Conservation (phyloP, 1,140 invertebrate species). For the Drosophila rufa region DNA sequence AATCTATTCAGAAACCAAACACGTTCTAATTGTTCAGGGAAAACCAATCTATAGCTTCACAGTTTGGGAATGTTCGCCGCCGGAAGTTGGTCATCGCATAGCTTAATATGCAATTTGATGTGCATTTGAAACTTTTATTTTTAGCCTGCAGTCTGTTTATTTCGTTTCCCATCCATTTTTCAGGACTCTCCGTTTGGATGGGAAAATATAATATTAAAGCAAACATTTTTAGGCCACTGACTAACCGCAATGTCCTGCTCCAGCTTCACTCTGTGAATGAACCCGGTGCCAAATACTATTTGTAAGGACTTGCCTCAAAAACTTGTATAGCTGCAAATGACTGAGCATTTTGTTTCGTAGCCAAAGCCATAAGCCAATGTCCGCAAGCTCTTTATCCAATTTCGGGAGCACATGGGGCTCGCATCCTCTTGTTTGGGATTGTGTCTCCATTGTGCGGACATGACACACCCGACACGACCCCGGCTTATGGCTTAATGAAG, state of each 20-base stretch:
- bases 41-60: conserved; percentile 18
- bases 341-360: conserved; percentile 8
- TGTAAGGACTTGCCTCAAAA: conserved; percentile 1
- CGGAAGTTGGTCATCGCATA: conserved; percentile 3
- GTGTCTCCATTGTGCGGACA: conserved; percentile 38
- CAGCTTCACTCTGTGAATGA: not conserved
- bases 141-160: conserved; percentile 8
- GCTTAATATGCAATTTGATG: conserved; percentile 9
- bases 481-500: conserved; percentile 77
- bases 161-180: not conserved
- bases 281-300: not conserved
- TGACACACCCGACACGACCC: conserved; percentile 37
- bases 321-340: conserved; percentile 9
- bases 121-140: conserved; percentile 18
- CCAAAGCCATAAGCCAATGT: conserved; percentile 25
- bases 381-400: conserved; percentile 39
- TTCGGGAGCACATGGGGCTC: conserved; percentile 29
- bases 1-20: conserved; percentile 18
- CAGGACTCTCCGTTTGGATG: not conserved
- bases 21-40: conserved; percentile 6
- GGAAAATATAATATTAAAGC: not conserved
- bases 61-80: not conserved
- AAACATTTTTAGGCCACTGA: not conserved
- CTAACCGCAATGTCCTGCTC: conserved; percentile 1
- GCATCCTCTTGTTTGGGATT: conserved; percentile 8